Base-by-base conservation (phyloP, 2,113 vertebrate genomes). In the zebrafish (Danio rerio) region DNA sequence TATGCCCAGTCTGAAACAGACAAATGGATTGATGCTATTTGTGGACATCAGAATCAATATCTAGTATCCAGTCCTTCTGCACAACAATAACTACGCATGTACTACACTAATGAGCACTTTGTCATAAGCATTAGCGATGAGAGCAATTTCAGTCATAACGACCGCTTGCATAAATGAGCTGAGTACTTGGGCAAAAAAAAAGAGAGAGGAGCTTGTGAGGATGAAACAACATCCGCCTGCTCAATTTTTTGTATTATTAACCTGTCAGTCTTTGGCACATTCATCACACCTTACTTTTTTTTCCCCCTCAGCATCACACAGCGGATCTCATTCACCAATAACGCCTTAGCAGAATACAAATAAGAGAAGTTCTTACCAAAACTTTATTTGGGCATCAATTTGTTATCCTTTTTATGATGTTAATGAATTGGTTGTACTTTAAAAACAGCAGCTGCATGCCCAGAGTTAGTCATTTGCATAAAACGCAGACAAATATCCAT, bases 21-120 rank as follows among this genome's bases (percentile, higher is more conserved):
- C 62, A 72, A 83, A 18, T 43, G 58, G 72, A 78, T 58, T 68
- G 52, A 65, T 73, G 49, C 56, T 81, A 83, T 69, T 82, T 76
- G 69, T 56, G 12, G 47, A 69, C 21, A 15, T 66, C 8, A 74
- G 56, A 53, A 55, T 43, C 15, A 65, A 72, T 43, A 71, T 47
- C n/a, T 40, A 21, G 5, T 20, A 31, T 50, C 49, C 59, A 53
- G 21, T 72, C 61, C 59, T 61, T 68, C 62, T 31, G 40, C 4
- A 73, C 8, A 56, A 56, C 71, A 53, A 71, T 16, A 47, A 75
- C 49, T 65, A 78, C 7, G 43, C 43, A 72, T 13, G 73, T 62
- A 21, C 69, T 62, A 42, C 59, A 40, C 9, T 63, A 50, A 49
- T 77, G 43, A 77, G 74, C 58, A 77, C 45, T 21, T 15, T 31